A percentile compares a stretch with the other conserved stretches of the same genome.
Conservation (phyloP, 2,797 vertebrate genomes). For the Fratercula arctica region DNA sequence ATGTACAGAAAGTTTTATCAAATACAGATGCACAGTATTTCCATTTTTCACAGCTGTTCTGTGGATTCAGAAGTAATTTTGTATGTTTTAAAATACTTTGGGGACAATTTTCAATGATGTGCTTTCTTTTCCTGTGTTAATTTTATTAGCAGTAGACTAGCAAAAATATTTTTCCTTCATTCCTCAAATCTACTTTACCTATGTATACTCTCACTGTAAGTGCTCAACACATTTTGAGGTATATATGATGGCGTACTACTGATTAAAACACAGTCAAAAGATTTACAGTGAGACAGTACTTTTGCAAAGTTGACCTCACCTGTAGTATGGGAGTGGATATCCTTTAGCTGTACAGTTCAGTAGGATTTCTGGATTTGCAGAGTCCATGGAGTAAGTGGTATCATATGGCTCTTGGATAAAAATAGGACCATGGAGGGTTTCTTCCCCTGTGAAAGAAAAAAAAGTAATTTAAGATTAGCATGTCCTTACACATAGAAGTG, state of each 20-base stretch:
- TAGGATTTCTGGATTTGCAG: constrained; percentile 66
- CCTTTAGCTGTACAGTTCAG: constrained; percentile 73
- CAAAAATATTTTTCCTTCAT: background rate
- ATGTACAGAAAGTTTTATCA: background rate
- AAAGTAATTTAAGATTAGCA: background rate
- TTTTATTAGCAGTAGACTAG: background rate
- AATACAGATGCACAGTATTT: background rate
- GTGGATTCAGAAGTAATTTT: background rate
- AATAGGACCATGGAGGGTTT: constrained; percentile 53
- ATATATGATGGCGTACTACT: fast-evolving
- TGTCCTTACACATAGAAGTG: background rate
- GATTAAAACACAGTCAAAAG: background rate
- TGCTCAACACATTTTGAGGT: fast-evolving
- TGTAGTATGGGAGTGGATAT: constrained; percentile 68
- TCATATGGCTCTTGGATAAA: constrained; percentile 76
- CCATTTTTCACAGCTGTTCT: background rate
- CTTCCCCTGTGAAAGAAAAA: constrained; percentile 76
- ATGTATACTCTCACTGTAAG: fast-evolving
- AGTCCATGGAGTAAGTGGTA: constrained; percentile 68
- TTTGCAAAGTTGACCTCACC: constrained; percentile 55
- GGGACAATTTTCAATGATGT: background rate
- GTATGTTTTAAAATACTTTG: background rate
- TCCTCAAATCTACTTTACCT: background rate
- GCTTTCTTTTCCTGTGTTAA: background rate
- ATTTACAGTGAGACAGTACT: background rate